Evolutionary conservation across 2,888 invertebrate genomes (phyloP).

Genomic region (Phyto melanocephala): DNA sequence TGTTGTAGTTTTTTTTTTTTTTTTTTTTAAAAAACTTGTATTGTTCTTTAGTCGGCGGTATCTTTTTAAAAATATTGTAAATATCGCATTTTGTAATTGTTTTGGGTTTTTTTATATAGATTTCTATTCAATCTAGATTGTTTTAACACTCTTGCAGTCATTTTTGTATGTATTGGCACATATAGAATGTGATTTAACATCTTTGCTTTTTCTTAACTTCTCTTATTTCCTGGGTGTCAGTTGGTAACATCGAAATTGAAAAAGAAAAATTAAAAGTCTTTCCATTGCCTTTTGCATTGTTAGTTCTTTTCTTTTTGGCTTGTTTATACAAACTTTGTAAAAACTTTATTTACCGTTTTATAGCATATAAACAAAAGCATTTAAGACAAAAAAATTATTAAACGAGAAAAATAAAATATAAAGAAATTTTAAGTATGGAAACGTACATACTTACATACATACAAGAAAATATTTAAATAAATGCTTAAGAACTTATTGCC

Average conservation of each 20-base stretch:
- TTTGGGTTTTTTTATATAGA: slow-evolving; percentile 25
- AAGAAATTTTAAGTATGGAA: not conserved
- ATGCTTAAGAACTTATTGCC: too few relatives aligned
- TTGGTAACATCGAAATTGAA: slow-evolving; percentile 9
- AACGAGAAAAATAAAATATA: not conserved
- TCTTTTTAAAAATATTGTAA: not conserved
- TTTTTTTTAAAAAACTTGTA: too few relatives aligned
- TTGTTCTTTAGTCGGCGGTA: slow-evolving; percentile 41
- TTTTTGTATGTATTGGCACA: slow-evolving; percentile 34
- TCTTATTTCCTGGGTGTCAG: not conserved
- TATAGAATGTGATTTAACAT: slow-evolving; percentile 24
- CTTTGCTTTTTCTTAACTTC: not conserved
- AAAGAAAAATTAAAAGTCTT: not conserved
- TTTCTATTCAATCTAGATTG: not conserved
- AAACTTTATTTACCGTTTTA: slow-evolving; percentile 70
- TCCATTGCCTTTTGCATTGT: not conserved
- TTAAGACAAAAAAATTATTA: slow-evolving; percentile 45
- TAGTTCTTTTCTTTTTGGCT: slow-evolving; percentile 57
- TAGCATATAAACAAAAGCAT: slow-evolving; percentile 43
- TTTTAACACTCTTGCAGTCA: not conserved
- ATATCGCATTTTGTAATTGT: slow-evolving; percentile 45
- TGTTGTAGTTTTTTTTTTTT: too few relatives aligned
- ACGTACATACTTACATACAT: too few relatives aligned
- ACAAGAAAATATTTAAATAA: too few relatives aligned
- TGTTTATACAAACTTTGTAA: slow-evolving; percentile 70